Base-by-base conservation (phyloP, 2,888 invertebrate species). In the Metacarcinus magister region DNA sequence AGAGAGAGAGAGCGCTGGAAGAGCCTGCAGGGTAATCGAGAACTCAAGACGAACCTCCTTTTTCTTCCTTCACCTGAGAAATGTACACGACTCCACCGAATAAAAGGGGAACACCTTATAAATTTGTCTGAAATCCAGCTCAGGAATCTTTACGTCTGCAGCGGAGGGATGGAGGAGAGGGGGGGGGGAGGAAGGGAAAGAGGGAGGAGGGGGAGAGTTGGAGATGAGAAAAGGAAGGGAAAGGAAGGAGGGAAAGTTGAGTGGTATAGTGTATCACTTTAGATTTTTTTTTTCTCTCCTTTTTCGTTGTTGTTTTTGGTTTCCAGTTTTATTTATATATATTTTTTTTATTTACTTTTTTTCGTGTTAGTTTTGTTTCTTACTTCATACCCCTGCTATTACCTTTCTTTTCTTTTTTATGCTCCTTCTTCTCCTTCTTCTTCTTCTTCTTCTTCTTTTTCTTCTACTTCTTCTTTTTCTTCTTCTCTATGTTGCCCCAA, bases 41-140 rank as follows among this genome's bases (percentile, higher is more conserved):
- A 82, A 82, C 82, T 82, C 82, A 82, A 32, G 32, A 28, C 32
- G 28, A 8, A 32, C 28, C 32, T 82, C 32, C 82, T 82, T 32
- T 82, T 32, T 32, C 82, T 82, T 82, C 82, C 82, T 82, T 32
- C 82, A 32, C 82, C 82, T 82, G 28, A 32, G 82, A 82, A 82
- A 32, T 32, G 28, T 82, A 82, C 82, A 82, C 82, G 82, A 82
- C 28, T 28, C 32, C 0, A 32, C 82, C 82, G 32, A 82, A 82
- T 82, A 82, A 82, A 32, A 32, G 82, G 13, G 82, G 32, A 82
- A 82, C 82, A 82, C 28, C 82, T 32, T 32, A 82, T 82, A 82
- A 82, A 82, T 82, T 32, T 32, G 28, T 32, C 82, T 82, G 82
- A 82, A 82, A 82, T 32, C 32, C 82, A 28, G 5, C 82, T n/a